Evolutionary conservation across 2,888 invertebrate species (phyloP), one percentile per base, ranked within the genome.

Genomic region (Epinotia demarniana): DNA sequence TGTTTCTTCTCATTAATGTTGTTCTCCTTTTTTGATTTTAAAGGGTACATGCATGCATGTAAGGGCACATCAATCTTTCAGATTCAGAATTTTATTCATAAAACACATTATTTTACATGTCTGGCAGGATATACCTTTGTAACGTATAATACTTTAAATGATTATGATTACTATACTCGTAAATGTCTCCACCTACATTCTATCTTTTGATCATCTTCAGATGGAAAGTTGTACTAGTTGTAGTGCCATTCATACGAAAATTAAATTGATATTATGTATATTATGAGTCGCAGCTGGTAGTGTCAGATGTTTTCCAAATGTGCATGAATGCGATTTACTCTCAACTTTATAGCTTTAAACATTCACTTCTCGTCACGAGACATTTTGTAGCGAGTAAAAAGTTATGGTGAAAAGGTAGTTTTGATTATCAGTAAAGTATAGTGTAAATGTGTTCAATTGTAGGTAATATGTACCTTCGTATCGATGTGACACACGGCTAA

Each of bases 331-430:
- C 55, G 18, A 67, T 18, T 55, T 67, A 39, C n/a, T 66, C 5
- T 53, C 16, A 6, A 23, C 53, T 33, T 67, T 57, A 67, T 39
- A 67, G 67, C 67, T 39, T 6, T 39, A 67, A 33, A 1, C 67
- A 55, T 67, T 67, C 67, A 55, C 67, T 55, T 67, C 12, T 12
- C 12, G 19, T 55, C 18, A 66, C 12, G 55, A 33, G 33, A 33
- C 8, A 8, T 8, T 33, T 19, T 12, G 55, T 18, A 39, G 18
- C 33, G 55, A 66, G 67, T 55, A 33, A 55, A 64, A 67, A 55
- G 67, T 39, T 13, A 39, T 57, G 55, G 57, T 39, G 33, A 55
- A 66, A 53, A 18, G 33, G 53, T 43, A 43, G 18, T 46, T 19
- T 33, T 12, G 33, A 11, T 19, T 11, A 23, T 67, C 19, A 13